Base-by-base conservation (phyloP, 2,888 invertebrate genomes). In the Nemotelus nigrinus region DNA sequence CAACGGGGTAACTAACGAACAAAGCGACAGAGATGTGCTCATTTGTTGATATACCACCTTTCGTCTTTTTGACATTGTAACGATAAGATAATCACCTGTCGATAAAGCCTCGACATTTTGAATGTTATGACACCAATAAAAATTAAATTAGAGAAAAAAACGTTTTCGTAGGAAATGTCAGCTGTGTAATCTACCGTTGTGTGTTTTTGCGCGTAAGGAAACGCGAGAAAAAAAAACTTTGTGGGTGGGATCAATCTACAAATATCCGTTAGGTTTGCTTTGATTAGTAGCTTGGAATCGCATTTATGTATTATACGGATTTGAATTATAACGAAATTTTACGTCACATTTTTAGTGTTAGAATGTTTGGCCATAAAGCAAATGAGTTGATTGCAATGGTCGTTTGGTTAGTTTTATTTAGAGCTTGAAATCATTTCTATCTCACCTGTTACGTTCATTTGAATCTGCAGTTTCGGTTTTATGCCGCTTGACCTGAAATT, bases 381-480 rank as follows among this genome's bases (percentile, higher is more conserved):
- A 25, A 25, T 25, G 25, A 25, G 25, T 25, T 25, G 25, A 25
- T 25, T 25, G 25, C 25, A 25, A 25, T 25, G 25, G 25, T 25
- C 25, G 25, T 25, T 25, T 25, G 25, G 25, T 25, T 25, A 25
- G 25, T 25, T 25, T 25, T 25, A 25, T 25, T 25, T 25, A 25
- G 25, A 25, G 25, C 25, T 25, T 25, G 25, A 25, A 25, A 25
- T 25, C 25, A 25, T 25, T 25, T 25, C 25, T 25, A 48, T 25
- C 90, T 90, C 88, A 93, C 93, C 92, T 90, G 88, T 91, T 91
- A 85, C 91, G 88, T 83, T 92, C 92, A 88, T 91, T 90, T 80
- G 89, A 86, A 85, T 92, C 90, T 84, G 89, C 89, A 81, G 91
- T 88, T 85, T 93, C 92, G 82, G 90, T 89, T 88, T 92, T 89